Base-by-base conservation (phyloP, 2,797 vertebrate genomes). In the Zalophus californianus region DNA sequence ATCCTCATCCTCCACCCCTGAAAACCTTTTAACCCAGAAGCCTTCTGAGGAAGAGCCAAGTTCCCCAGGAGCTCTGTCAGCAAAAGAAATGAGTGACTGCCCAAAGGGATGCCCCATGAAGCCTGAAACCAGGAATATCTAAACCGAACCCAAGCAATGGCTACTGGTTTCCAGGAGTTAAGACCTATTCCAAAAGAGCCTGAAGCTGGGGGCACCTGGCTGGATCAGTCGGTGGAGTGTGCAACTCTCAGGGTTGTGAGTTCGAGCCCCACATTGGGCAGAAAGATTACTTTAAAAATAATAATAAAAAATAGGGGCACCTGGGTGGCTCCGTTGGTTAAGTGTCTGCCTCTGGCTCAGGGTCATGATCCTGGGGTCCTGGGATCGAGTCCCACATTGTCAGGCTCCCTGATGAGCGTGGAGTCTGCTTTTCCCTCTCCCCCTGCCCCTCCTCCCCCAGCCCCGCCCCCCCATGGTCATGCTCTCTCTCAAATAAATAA, bases 101-200 rank as follows among this genome's bases (percentile, higher is more conserved):
- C 29, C 9, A 3, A 13, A 35, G 20, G 21, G 21, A 11, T 4
- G 21, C n/a, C 3, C n/a, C 12, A 7, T 18, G 8, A 21, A 60
- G 68, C 38, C 56, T 8, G 21, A 27, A 52, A 29, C 25, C 73
- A 78, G 60, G 50, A 66, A 54, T 20, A 1, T 3, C 48, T 38
- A 10, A 21, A 15, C 7, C 0, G 11, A 79, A 32, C 18, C 56
- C 44, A 29, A 13, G 2, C 23, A 2, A 5, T 3, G 32, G 18
- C 14, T 25, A n/a, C 38, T 9, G 16, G 29, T 11, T 48, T 44
- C 29, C 29, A 0, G 8, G 27, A 88, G 86, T 16, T 18, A 35
- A 5, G 9, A 25, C 21, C 52, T n/a, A 7, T 48, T 41, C 60
- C 41, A 13, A 20, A 14, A 5, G 41, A 64, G 58, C 58, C 3